These are phyloP conservation scores for Bombus impatiens DNA, from an alignment of 1,140 invertebrate genomes.

Conservation along the genomic window DNA sequence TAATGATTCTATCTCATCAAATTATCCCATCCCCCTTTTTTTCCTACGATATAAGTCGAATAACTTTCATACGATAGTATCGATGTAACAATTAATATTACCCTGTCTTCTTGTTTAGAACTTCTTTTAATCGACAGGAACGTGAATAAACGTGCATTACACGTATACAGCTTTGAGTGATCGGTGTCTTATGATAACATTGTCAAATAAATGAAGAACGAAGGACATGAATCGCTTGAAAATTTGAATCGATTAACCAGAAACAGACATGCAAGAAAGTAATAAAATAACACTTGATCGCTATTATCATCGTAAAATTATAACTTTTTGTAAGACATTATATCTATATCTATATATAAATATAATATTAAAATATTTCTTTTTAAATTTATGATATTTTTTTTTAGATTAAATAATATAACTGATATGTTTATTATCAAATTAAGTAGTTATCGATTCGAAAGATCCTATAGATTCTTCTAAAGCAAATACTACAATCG, in stretches of 20 bases:
- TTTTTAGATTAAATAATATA: neutral
- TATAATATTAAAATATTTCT: no score
- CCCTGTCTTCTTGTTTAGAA: neutral
- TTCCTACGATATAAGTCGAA: neutral
- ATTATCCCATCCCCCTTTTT: neutral
- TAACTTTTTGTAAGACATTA: neutral
- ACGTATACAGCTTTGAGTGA: neutral
- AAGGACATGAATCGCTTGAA: neutral
- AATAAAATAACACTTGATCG: conserved; percentile 11
- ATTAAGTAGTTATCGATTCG: no score
- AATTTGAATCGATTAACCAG: neutral
- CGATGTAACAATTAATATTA: neutral
- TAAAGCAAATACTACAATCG: neutral
- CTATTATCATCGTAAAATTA: neutral
- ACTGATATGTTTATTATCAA: neutral
- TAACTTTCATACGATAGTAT: neutral
- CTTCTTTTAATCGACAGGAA: neutral
- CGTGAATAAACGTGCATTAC: neutral
- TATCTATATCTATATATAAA: no score
- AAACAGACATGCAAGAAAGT: neutral
- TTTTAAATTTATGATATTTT: no score
- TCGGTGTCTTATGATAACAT: neutral
- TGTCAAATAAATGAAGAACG: neutral
- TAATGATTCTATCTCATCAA: conserved; percentile 7
- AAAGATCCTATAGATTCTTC: neutral